A percentile compares a stretch with the other conserved stretches of the same genome.
Evolutionary conservation across 2,113 vertebrate genomes (phyloP).

Genomic region (Arizona elegans): DNA sequence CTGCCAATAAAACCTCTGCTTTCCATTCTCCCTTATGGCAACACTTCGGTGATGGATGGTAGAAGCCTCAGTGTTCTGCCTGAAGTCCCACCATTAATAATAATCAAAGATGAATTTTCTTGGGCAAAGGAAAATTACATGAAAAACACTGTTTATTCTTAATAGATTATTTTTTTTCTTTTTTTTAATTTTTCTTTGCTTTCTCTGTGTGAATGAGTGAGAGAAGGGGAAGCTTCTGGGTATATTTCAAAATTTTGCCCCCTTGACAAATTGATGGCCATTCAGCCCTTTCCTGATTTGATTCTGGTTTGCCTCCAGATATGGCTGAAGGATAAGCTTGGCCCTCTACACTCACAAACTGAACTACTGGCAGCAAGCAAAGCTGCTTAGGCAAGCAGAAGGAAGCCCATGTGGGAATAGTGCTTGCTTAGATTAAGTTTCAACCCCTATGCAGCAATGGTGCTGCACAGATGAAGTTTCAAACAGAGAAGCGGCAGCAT

Average conservation of each 20-base stretch:
- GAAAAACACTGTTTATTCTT: not conserved
- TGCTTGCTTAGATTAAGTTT: not conserved
- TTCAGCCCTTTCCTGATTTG: not conserved
- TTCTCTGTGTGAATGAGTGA: not conserved
- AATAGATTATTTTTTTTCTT: not conserved
- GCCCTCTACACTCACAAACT: not conserved
- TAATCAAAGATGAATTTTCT: not conserved
- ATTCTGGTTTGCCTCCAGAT: not conserved
- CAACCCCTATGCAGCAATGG: not conserved
- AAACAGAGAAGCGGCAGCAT: not conserved
- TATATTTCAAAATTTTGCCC: not conserved
- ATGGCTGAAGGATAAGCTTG: not conserved
- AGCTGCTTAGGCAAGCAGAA: not conserved
- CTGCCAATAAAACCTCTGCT: not conserved
- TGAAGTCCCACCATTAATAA: not conserved
- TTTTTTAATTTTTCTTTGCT: not conserved
- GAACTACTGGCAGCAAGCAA: not conserved
- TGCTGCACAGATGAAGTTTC: not conserved
- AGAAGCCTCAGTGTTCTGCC: not conserved
- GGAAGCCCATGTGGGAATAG: conserved; percentile 8
- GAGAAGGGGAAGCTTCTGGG: not conserved
- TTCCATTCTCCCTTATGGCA: not conserved
- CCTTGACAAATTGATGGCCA: not conserved
- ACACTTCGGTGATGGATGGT: not conserved
- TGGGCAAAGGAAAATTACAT: not conserved